Percentiles rank a stretch among this genome's conserved stretches.
Conservation (phyloP, 2,888 invertebrate genomes). For the Sinodicranocentrus sp. region DNA sequence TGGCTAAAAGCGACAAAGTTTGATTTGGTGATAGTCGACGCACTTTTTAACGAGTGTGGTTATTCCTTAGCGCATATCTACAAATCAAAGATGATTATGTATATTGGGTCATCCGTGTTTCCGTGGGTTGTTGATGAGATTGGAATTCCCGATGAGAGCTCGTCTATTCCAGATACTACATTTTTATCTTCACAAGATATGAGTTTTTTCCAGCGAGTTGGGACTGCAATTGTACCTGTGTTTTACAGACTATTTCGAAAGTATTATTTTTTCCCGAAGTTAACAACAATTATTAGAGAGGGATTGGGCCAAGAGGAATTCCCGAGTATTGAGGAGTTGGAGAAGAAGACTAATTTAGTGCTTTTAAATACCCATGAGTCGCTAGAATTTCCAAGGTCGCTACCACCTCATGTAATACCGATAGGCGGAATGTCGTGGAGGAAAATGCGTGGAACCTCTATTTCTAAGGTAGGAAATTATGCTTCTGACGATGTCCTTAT, state of each 20-base stretch:
- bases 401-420: conserved; percentile 63
- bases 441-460: no score
- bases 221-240: conserved; percentile 53
- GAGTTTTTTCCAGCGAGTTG: conserved; percentile 40
- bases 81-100: conserved; percentile 45
- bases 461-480: no score
- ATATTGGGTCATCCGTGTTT: conserved; percentile 42
- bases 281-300: conserved; percentile 24
- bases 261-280: conserved; percentile 23
- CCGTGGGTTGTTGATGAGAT: conserved; percentile 49
- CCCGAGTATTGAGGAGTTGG: conserved; percentile 29
- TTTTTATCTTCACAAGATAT: background rate
- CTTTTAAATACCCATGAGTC: conserved; percentile 22
- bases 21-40: conserved; percentile 70
- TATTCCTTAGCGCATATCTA: conserved; percentile 47
- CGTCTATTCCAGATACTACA: conserved; percentile 30
- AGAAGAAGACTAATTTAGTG: conserved; percentile 52
- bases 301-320: background rate
- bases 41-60: conserved; percentile 61
- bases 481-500: no score
- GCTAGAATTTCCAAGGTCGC: conserved; percentile 66
- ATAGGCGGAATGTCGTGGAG: conserved; percentile 41
- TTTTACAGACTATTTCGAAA: conserved; percentile 25
- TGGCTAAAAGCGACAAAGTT: conserved; percentile 56
- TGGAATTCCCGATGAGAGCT: conserved; percentile 64